A percentile compares a stretch with the other conserved stretches of the same genome.
Evolutionary conservation across 2,797 vertebrate genomes (phyloP).

Genomic region (Melanotaenia maccullochi): DNA sequence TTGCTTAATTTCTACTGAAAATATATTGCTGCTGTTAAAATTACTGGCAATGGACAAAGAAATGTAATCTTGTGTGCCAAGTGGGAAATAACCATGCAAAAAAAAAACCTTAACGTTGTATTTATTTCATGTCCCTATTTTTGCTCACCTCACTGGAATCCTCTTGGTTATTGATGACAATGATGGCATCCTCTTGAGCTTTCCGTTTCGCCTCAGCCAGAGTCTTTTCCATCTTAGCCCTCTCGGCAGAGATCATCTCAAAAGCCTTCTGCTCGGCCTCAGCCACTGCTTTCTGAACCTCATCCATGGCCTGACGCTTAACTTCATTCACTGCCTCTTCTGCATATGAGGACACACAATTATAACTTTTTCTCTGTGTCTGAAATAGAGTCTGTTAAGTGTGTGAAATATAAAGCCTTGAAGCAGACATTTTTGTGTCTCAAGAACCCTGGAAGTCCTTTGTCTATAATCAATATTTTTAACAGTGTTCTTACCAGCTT

Average conservation of each 20-base stretch:
- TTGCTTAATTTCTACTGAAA: background rate
- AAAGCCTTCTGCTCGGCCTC: constrained; percentile 98
- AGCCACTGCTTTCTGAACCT: constrained; percentile 97
- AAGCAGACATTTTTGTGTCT: background rate
- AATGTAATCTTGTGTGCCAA: background rate
- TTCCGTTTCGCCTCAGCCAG: constrained; percentile 95
- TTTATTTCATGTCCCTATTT: background rate
- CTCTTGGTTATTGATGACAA: constrained; percentile 97
- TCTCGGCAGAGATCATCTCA: constrained; percentile 95
- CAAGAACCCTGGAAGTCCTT: background rate
- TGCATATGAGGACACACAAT: constrained; percentile 48
- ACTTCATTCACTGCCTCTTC: constrained; percentile 99
- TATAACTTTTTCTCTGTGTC: background rate
- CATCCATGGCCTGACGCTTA: constrained; percentile 98
- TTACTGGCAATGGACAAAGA: background rate
- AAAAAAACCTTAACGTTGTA: background rate
- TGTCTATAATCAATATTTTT: background rate
- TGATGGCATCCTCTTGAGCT: constrained; percentile 93
- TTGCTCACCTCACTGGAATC: constrained; percentile 94
- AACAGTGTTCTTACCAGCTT: constrained; percentile 89
- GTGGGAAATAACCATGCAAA: background rate
- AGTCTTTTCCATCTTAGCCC: constrained; percentile 98
- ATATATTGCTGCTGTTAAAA: background rate
- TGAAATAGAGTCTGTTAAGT: background rate
- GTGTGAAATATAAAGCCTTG: background rate